These are phyloP conservation scores for Clamator glandarius DNA, from an alignment of 2,797 vertebrate species.

Conservation along the genomic window DNA sequence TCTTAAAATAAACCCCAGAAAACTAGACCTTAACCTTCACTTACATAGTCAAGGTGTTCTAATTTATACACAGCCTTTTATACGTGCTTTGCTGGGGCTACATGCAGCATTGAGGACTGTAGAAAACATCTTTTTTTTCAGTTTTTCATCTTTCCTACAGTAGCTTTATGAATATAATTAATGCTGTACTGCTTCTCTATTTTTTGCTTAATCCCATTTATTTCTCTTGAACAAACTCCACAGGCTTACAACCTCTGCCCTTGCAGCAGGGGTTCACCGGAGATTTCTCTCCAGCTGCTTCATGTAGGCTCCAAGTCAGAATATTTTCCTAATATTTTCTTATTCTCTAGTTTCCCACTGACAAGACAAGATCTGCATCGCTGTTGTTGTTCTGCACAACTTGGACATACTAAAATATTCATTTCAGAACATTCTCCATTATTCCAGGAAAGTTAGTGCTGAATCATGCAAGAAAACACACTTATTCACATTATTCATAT, in stretches of 20 bases:
- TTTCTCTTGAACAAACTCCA: not conserved
- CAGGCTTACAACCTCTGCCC: not conserved
- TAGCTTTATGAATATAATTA: not conserved
- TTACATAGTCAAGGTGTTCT: not conserved
- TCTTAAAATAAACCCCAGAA: not conserved
- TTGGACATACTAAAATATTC: not conserved
- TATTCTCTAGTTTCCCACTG: fast-evolving
- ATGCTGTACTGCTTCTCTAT: not conserved
- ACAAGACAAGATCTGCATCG: not conserved
- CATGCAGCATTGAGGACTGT: not conserved
- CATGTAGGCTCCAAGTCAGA: not conserved
- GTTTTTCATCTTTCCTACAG: not conserved
- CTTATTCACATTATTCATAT: not conserved
- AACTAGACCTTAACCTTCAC: not conserved
- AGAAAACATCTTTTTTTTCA: too few species aligned
- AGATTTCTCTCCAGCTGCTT: not conserved
- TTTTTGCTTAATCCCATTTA: not conserved
- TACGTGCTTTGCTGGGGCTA: fast-evolving
- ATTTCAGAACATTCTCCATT: not conserved
- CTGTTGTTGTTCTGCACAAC: not conserved
- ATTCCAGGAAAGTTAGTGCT: not conserved
- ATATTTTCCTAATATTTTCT: not conserved
- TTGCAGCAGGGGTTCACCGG: fast-evolving
- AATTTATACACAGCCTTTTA: not conserved
- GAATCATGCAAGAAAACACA: not conserved